A percentile compares a stretch with the other conserved stretches of the same genome.
Conservation (phyloP, 2,888 invertebrate species). For the Erpobdella octoculata region DNA sequence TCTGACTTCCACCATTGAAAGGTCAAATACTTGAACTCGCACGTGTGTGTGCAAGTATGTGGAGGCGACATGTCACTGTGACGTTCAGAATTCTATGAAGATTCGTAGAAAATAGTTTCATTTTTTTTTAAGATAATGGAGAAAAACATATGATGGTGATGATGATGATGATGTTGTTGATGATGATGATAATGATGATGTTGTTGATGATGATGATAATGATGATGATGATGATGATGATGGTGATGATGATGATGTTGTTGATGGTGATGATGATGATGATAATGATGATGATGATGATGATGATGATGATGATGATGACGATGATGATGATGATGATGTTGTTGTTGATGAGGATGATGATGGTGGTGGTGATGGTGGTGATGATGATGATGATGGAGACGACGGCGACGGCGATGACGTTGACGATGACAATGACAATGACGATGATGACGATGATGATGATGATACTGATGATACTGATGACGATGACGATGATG, state of each 20-base stretch:
- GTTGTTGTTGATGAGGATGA: not conserved
- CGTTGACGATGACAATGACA: not conserved
- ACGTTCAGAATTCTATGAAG: no score
- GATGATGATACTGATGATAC: not conserved
- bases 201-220: not conserved
- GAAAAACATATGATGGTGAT: not conserved
- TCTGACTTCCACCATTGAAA: no score
- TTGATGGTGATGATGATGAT: slow-evolving; percentile 7
- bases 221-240: not conserved
- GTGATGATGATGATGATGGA: not conserved
- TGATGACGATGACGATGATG: not conserved
- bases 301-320: not conserved
- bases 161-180: not conserved
- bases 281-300: not conserved
- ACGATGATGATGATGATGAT: slow-evolving; percentile 10
- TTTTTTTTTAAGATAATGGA: no score
- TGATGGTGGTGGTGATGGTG: not conserved
- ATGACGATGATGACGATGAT: not conserved
- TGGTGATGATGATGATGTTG: slow-evolving; percentile 9
- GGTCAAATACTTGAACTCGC: no score
- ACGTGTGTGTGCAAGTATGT: no score
- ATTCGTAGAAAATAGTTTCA: no score
- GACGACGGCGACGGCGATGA: not conserved
- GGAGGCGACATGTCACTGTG: no score
- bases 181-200: slow-evolving; percentile 15